Conservation (phyloP, 2,888 invertebrate genomes). For the Heliconius ismenius region DNA sequence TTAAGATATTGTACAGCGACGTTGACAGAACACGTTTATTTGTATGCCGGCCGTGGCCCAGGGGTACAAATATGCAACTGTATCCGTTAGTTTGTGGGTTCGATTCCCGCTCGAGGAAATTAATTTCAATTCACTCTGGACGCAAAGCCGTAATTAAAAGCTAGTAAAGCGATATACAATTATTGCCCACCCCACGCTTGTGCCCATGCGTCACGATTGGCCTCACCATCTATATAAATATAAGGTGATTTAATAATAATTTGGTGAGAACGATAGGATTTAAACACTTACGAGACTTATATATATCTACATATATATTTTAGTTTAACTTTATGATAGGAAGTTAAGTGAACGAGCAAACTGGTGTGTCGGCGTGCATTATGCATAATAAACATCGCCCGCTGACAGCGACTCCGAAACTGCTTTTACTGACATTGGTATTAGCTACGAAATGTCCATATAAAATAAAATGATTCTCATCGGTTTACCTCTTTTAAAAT, state of each 20-base stretch:
- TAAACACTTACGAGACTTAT: neutral
- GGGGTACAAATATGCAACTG: no score
- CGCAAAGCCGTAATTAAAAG: no score
- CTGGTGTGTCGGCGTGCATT: slow-evolving; percentile 16
- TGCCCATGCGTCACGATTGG: no score
- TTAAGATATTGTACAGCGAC: no score
- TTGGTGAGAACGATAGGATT: neutral
- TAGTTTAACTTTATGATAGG: slow-evolving; percentile 13
- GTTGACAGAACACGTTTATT: no score
- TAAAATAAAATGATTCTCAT: neutral
- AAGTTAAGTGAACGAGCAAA: slow-evolving; percentile 26
- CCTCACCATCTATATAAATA: neutral
- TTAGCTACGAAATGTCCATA: neutral
- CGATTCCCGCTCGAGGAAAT: no score
- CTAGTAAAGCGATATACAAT: no score
- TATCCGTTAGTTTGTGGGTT: no score
- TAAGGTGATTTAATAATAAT: slow-evolving; percentile 1
- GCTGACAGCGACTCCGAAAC: slow-evolving; percentile 10
- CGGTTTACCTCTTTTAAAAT: neutral
- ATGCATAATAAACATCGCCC: slow-evolving; percentile 26
- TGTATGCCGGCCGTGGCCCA: no score
- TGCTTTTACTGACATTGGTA: neutral
- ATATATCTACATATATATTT: neutral
- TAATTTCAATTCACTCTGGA: no score
- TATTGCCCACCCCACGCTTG: no score